Evolutionary conservation across 2,888 invertebrate genomes (phyloP), one percentile per base, ranked within the genome.

Genomic region (Drosophila histrio): DNA sequence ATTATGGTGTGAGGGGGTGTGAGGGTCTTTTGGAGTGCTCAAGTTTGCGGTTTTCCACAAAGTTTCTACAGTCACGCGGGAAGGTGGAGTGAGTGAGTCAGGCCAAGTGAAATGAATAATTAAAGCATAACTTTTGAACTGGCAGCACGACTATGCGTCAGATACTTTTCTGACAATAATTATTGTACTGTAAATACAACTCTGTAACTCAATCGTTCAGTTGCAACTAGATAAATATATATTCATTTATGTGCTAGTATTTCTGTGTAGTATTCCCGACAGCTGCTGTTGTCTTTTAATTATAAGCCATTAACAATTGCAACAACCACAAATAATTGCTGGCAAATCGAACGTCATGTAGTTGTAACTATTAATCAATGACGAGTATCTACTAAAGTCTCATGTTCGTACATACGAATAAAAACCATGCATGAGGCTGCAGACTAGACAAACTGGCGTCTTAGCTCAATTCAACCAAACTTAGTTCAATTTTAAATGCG

Each of bases 341-440:
- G 9, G 58, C 53, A 38, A 72, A 62, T 77, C 58, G 77, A 67
- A 54, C 67, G 65, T 76, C 72, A 71, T 71, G 72, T 57, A 76
- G 63, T 38, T 64, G 58, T 17, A 36, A 2, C 53, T 26, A 61
- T 72, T 77, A 72, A 77, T 74, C 73, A 66, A 47, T 53, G 61
- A 43, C 65, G 59, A 49, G 36, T 58, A 49, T 49, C 53, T 17
- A 32, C 38, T 30, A 11, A 17, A 38, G 57, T 38, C 5, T 30
- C 6, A n/a, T 3, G 4, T 2, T 15, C 24, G 15, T 30, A 30
- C 7, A 15, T 5, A 24, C 5, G 4, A 13, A 3, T 6, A 22
- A 22, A 22, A 9, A 21, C 24, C 28, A 6, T 7, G 8, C 15
- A 17, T 11, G 11, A 11, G 24, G 30, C 22, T 38, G 6, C 26